phyloP scores from a whole-genome alignment of 2,888 invertebrate genomes.

The Tuta absoluta region DNA sequence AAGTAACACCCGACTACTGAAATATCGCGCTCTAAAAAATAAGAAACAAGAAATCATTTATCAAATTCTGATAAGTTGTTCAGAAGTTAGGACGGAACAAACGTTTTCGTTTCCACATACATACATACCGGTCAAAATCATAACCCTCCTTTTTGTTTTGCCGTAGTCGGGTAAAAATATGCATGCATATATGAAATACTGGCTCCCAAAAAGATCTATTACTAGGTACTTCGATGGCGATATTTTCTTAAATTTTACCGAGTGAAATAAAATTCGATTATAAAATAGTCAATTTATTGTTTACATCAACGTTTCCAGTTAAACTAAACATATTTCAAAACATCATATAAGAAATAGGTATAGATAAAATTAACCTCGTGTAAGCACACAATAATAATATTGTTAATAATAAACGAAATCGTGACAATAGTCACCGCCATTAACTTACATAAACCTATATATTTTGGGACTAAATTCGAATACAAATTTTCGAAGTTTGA shows the following conservation, averaged over 20 bases:
- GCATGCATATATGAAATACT: no score
- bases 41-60: no score
- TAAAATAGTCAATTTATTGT: conserved; percentile 76
- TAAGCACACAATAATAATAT: conserved; percentile 44
- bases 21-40: no score
- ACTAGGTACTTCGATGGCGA: no score
- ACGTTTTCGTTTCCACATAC: no score
- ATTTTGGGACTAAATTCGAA: conserved; percentile 4
- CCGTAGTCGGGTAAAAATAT: no score
- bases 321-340: conserved; percentile 54
- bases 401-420: conserved; percentile 25
- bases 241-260: neutral
- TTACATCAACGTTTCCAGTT: conserved; percentile 59
- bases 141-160: no score
- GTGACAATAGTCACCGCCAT: conserved; percentile 25
- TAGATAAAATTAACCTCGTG: conserved; percentile 46
- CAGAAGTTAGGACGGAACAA: no score
- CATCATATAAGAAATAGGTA: conserved; percentile 39
- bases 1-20: no score
- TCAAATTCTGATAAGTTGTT: no score
- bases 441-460: conserved; percentile 5
- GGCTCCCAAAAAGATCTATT: no score
- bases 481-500: conserved; percentile 5
- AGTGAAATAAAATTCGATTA: conserved; percentile 51
- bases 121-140: no score